Evolutionary conservation across 2,113 vertebrate species (phyloP).

Genomic region (Tylochromis polylepis): DNA sequence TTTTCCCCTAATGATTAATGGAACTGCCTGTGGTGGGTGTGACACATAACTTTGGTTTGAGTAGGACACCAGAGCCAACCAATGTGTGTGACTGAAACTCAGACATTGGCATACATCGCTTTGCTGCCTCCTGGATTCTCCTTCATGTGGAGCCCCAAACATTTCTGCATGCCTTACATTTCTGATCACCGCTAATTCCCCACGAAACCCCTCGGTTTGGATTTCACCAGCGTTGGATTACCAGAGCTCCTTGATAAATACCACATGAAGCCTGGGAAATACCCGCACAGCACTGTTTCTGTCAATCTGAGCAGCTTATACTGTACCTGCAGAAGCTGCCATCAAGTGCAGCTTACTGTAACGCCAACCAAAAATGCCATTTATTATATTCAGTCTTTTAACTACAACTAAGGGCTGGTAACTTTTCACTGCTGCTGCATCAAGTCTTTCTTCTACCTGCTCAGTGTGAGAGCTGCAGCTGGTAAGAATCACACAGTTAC

Average conservation of each 20-base stretch:
- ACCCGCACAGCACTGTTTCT: constrained; percentile 2
- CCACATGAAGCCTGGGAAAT: constrained; percentile 47
- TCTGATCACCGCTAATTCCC: constrained; percentile 48
- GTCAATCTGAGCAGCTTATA: constrained; percentile 28
- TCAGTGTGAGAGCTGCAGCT: constrained; percentile 37
- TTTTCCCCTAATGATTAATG: constrained; percentile 34
- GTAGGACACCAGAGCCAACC: constrained; percentile 13
- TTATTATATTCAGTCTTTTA: constrained; percentile 17
- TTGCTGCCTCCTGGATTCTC: constrained; percentile 12
- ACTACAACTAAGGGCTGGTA: not conserved
- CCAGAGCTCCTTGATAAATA: constrained; percentile 42
- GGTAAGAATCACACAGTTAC: constrained; percentile 41
- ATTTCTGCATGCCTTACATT: constrained; percentile 62
- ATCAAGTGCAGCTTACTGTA: not conserved
- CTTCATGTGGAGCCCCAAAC: constrained; percentile 15
- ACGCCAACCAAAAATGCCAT: constrained; percentile 12
- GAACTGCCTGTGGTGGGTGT: constrained; percentile 33
- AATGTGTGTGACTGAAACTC: not conserved
- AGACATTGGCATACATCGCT: constrained; percentile 9
- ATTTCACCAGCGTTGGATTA: constrained; percentile 50
- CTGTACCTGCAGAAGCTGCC: constrained; percentile 16
- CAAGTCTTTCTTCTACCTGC: constrained; percentile 30
- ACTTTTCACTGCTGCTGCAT: constrained; percentile 2
- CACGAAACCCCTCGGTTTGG: constrained; percentile 8
- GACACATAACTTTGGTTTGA: constrained; percentile 40